These are phyloP conservation scores for Seriola quinqueradiata DNA, from an alignment of 2,113 vertebrate genomes.

Conservation along the genomic window DNA sequence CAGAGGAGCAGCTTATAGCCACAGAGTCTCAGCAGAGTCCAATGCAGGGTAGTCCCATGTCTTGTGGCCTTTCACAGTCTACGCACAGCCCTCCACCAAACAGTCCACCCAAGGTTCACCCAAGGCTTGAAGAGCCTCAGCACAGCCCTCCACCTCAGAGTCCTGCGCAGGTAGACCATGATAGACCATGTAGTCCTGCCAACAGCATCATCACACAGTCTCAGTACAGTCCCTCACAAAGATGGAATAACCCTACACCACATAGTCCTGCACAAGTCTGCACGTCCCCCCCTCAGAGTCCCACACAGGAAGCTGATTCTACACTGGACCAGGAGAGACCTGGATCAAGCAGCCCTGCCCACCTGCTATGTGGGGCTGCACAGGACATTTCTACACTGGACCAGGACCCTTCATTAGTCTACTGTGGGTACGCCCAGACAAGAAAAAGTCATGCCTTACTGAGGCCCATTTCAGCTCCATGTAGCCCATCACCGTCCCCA, in stretches of 20 bases:
- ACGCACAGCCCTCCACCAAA: slow-evolving; percentile 4
- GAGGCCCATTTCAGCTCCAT: slow-evolving; percentile 66
- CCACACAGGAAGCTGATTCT: slow-evolving; percentile 24
- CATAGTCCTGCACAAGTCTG: slow-evolving; percentile 19
- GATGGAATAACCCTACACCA: not conserved
- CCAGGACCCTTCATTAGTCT: slow-evolving; percentile 22
- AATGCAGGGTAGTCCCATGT: slow-evolving; percentile 1
- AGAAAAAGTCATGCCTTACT: not conserved
- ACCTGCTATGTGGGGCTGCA: slow-evolving; percentile 7
- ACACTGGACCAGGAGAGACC: slow-evolving; percentile 62
- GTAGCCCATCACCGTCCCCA: slow-evolving; percentile 61
- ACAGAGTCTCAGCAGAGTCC: slow-evolving; percentile 17
- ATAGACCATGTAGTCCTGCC: not conserved
- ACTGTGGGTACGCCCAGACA: not conserved
- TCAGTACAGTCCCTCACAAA: slow-evolving; percentile 14
- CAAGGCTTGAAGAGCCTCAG: not conserved
- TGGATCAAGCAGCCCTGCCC: slow-evolving; percentile 35
- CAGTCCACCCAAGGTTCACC: not conserved
- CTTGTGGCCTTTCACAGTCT: slow-evolving; percentile 20
- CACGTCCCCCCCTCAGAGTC: slow-evolving; percentile 14
- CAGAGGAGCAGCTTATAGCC: slow-evolving; percentile 1
- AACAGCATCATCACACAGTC: not conserved
- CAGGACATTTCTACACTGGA: slow-evolving; percentile 63
- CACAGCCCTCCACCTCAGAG: slow-evolving; percentile 1
- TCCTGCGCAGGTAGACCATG: not conserved